phyloP scores from a whole-genome alignment of 2,888 invertebrate species.

The Augochlorella aurata region DNA sequence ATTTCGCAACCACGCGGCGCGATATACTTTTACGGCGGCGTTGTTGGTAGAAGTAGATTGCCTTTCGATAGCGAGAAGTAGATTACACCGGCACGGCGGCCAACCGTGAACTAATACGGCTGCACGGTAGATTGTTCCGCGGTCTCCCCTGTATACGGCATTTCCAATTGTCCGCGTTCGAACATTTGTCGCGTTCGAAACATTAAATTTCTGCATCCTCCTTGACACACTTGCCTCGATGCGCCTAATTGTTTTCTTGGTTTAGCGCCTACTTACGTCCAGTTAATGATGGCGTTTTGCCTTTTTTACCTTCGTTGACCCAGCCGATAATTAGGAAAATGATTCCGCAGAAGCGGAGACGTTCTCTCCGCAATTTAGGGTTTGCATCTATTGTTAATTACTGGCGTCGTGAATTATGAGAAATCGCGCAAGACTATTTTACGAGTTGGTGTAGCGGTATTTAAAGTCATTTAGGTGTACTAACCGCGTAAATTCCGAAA shows the following conservation, averaged over 20 bases:
- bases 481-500: neutral
- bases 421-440: neutral
- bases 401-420: neutral
- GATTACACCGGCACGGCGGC: neutral
- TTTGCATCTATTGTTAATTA: neutral
- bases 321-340: neutral
- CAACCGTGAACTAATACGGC: constrained; percentile 25
- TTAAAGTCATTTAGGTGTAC: no score
- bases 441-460: neutral
- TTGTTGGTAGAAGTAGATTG: constrained; percentile 30
- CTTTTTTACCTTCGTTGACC: neutral
- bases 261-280: neutral
- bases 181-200: neutral
- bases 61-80: constrained; percentile 48
- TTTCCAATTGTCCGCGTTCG: neutral
- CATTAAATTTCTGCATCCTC: neutral
- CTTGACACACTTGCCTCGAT: neutral
- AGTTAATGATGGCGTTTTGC: neutral
- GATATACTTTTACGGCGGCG: constrained; percentile 19
- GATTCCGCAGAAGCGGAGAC: neutral
- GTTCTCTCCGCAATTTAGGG: neutral
- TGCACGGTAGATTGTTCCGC: constrained; percentile 8
- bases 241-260: neutral
- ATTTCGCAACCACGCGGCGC: constrained; percentile 31
- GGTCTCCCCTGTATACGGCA: neutral